Base-by-base conservation (phyloP, 2,797 vertebrate species). In the Lithobates pipiens region DNA sequence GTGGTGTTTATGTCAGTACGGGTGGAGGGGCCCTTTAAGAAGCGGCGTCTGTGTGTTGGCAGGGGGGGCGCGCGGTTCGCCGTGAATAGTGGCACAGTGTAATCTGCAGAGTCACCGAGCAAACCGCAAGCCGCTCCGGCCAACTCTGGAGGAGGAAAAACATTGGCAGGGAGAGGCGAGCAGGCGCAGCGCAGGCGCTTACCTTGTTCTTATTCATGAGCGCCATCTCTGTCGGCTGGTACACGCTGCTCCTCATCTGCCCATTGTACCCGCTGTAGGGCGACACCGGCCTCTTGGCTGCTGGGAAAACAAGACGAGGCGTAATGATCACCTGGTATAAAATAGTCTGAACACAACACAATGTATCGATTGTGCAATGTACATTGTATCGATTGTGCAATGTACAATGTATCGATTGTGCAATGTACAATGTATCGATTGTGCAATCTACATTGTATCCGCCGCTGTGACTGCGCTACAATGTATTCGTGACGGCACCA, bases 211-310 rank as follows among this genome's bases (percentile, higher is more conserved):
- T 97, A 90, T 94, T 96, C 94, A 99, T 98, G 89, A 98, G 89
- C 3, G 98, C 96, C 90, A 99, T 95, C 91, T 99, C 98, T 0
- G 98, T 99, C 86, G 98, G 98, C 94, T 99, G 98, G 92, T 98
- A 99, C 39, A 99, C 96, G 0, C 96, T 95, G 44, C 95, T 96
- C 13, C 97, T 94, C 69, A 95, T 88, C 89, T 99, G 98, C 7
- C 97, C 97, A 0, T 95, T 97, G 93, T 99, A 99, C 69, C 96
- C 97, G 0, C 96, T 96, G 90, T 99, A 99, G 0, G 98, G 98
- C 0, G 98, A 99, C 90, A 97, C 93, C 0, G 96, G 96, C 87
- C 96, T 97, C 91, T 95, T 94, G 16, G 88, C 97, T 98, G 92
- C 10, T 54, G 16, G 16, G 1, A 65, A 65, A 65, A 25, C 2